These are phyloP conservation scores for Syngnathus rostellatus DNA, from an alignment of 2,797 vertebrate species.

Conservation along the genomic window DNA sequence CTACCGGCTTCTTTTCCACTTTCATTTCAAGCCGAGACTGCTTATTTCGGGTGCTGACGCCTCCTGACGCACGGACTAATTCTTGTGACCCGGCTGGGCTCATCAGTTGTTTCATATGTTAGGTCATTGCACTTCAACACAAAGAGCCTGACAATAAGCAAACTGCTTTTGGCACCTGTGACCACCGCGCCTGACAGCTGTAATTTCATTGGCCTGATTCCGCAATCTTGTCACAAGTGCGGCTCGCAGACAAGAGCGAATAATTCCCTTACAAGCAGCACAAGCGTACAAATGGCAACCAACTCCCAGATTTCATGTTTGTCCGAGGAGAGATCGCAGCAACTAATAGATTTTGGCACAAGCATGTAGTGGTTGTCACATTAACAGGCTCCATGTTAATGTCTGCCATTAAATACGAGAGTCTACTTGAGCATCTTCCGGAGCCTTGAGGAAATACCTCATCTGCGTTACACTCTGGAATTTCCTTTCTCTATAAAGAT, in stretches of 20 bases:
- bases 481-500: conserved; percentile 1
- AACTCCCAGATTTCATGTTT: conserved; percentile 33
- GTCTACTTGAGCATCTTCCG: background rate
- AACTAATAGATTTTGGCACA: conserved; percentile 10
- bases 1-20: background rate
- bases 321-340: conserved; percentile 33
- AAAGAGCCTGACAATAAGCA: conserved; percentile 19
- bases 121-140: conserved; percentile 25
- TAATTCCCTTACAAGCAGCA: conserved; percentile 54
- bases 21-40: background rate
- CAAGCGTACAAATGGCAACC: conserved; percentile 49
- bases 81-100: background rate
- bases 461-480: conserved; percentile 2
- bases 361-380: conserved; percentile 8
- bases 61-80: background rate
- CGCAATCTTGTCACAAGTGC: conserved; percentile 30
- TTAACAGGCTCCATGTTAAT: conserved; percentile 2
- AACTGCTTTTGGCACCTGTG: conserved; percentile 12
- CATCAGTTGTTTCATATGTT: background rate
- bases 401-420: conserved; percentile 6
- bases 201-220: conserved; percentile 27
- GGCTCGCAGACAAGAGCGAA: conserved; percentile 33
- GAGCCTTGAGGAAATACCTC: conserved; percentile 1
- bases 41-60: background rate
- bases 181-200: conserved; percentile 28